Evolutionary conservation across 2,113 vertebrate genomes (phyloP).

Genomic region (Dascyllus trimaculatus): DNA sequence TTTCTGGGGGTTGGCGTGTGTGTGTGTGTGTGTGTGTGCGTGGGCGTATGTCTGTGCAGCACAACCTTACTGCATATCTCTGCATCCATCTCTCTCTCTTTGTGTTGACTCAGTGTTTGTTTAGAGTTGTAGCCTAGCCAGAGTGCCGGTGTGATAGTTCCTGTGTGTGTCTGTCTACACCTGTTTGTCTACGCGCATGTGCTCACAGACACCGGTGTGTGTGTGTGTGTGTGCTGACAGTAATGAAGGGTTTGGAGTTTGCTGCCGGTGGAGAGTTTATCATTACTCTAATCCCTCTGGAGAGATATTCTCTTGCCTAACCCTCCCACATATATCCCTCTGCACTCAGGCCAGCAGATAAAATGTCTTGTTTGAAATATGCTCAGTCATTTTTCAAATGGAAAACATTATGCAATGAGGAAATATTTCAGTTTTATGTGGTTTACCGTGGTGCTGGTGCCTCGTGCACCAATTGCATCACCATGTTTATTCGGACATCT

Average conservation of each 20-base stretch:
- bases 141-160: background rate
- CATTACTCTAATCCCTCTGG: constrained; percentile 65
- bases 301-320: constrained; percentile 49
- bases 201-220: background rate
- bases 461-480: constrained; percentile 26
- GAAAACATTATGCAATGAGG: constrained; percentile 42
- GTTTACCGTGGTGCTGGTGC: constrained; percentile 11
- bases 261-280: constrained; percentile 58
- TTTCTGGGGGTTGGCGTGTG: constrained; percentile 22
- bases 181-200: constrained; percentile 38
- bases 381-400: constrained; percentile 42
- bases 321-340: constrained; percentile 50
- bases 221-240: constrained; percentile 28
- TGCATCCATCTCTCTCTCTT: constrained; percentile 5
- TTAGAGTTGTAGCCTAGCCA: constrained; percentile 17
- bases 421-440: constrained; percentile 17
- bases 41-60: background rate
- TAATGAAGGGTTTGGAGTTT: constrained; percentile 72
- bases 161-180: constrained; percentile 20
- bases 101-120: constrained; percentile 20
- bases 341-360: constrained; percentile 25
- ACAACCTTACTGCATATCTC: constrained; percentile 7
- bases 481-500: constrained; percentile 27
- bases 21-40: background rate
- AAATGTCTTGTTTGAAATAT: constrained; percentile 54